Percentiles rank a stretch among this genome's conserved stretches.
Conservation (phyloP, 2,113 vertebrate species). For the Takifugu flavidus region DNA sequence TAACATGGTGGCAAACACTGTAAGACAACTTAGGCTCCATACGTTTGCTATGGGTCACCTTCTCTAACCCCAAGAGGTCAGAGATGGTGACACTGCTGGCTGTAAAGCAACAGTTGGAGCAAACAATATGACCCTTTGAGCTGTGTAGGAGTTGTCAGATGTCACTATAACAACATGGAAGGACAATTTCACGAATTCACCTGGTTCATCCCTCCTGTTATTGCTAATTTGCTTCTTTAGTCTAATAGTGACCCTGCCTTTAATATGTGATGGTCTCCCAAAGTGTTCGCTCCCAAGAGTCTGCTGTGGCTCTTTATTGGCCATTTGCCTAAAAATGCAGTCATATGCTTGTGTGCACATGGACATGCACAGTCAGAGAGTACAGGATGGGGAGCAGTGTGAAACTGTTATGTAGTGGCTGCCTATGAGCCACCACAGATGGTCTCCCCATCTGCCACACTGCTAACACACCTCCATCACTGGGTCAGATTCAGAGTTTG, state of each 20-base stretch:
- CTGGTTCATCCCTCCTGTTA: background rate
- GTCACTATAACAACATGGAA: conserved; percentile 20
- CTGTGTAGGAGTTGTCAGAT: conserved; percentile 14
- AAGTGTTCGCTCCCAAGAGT: background rate
- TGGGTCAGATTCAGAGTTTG: conserved; percentile 25
- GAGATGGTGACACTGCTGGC: conserved; percentile 42
- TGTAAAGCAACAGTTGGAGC: background rate
- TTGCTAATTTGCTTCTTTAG: conserved; percentile 15
- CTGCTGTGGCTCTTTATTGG: background rate
- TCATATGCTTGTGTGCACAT: conserved; percentile 2
- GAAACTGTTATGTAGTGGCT: conserved; percentile 32
- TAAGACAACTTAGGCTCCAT: conserved; percentile 32
- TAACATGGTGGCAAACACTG: conserved; percentile 38
- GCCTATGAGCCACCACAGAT: conserved; percentile 55
- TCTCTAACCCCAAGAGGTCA: conserved; percentile 48
- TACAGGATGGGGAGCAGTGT: conserved; percentile 31
- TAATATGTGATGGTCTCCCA: background rate
- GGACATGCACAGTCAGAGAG: conserved; percentile 18
- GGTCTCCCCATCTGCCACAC: conserved; percentile 49
- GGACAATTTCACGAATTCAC: background rate
- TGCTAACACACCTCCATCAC: conserved; percentile 42
- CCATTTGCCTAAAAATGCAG: conserved; percentile 5
- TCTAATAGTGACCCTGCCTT: background rate
- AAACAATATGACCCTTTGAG: conserved; percentile 35
- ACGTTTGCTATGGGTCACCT: conserved; percentile 42